Evolutionary conservation across 2,113 vertebrate species (phyloP), one percentile per base, ranked within the genome.

Genomic region (Carassius gibelio): DNA sequence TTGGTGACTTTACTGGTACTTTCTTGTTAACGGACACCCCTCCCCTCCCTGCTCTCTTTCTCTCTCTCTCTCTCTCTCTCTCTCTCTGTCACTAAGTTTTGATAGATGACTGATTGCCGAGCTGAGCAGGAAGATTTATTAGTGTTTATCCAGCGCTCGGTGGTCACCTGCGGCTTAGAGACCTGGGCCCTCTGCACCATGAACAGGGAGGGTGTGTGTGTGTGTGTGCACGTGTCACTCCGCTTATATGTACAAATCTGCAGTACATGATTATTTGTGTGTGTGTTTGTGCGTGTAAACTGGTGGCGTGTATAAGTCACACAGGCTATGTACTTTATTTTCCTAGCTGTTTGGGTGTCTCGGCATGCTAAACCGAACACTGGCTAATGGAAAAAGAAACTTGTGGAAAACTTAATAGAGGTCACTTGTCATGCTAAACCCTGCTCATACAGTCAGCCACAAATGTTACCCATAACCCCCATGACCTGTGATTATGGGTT

Each of bases 81-180:
- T 23, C 82, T 84, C 90, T 74, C 89, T 87, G 64, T 13, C 91
- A 84, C 83, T 17, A 75, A 90, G 84, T 84, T 82, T 85, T 89
- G 87, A 1, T 91, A 89, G 88, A 38, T 15, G 89, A 89, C 90
- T 90, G 87, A 93, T 93, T 90, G 88, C 92, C 90, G 71, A 88
- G 68, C 80, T 74, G 83, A 72, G 78, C 88, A 90, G 88, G 88
- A 91, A 91, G 89, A 91, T 90, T 91, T 88, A 91, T 91, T 90
- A 90, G 88, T 90, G 90, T 91, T 91, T 90, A 91, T 90, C 89
- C 90, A 87, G 88, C 80, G 80, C 87, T 89, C 82, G 84, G 87
- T 89, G 90, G 89, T 91, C 90, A 91, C 90, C 90, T 91, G 90
- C 87, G 88, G 90, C 88, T 88, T 86, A 85, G 86, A 85, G 89